These are phyloP conservation scores for Chironomus striatipennis DNA, from an alignment of 1,140 invertebrate genomes.

Conservation along the genomic window DNA sequence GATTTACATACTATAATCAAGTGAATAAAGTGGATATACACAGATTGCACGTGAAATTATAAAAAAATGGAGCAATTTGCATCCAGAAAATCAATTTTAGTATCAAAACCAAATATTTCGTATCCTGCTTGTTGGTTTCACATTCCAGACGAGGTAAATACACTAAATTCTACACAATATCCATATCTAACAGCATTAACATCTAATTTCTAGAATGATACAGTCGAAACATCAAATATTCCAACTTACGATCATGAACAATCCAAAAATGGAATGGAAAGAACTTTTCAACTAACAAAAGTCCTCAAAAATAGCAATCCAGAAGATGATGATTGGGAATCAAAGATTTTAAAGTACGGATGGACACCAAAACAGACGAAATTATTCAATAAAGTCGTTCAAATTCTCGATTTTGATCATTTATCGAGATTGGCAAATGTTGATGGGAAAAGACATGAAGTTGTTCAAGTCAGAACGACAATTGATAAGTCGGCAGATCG, in stretches of 20 bases:
- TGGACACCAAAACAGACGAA: constrained; percentile 58
- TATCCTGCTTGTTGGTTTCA: constrained; percentile 5
- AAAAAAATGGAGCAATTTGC: background rate
- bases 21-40: background rate
- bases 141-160: background rate
- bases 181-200: background rate
- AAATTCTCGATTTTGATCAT: constrained; percentile 61
- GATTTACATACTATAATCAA: background rate
- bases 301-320: constrained; percentile 50
- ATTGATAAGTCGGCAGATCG: constrained; percentile 62
- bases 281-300: constrained; percentile 57
- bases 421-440: constrained; percentile 54
- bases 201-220: background rate
- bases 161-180: background rate
- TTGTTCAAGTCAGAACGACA: constrained; percentile 55
- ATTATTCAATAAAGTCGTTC: constrained; percentile 57
- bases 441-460: constrained; percentile 48
- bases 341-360: constrained; percentile 52
- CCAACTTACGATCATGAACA: constrained; percentile 55
- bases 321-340: constrained; percentile 61
- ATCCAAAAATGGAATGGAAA: constrained; percentile 58
- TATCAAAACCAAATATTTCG: background rate
- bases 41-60: background rate
- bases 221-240: constrained; percentile 25
- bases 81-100: background rate